Conservation (phyloP, 1,140 invertebrate species). For the Mizuhopecten yessoensis region DNA sequence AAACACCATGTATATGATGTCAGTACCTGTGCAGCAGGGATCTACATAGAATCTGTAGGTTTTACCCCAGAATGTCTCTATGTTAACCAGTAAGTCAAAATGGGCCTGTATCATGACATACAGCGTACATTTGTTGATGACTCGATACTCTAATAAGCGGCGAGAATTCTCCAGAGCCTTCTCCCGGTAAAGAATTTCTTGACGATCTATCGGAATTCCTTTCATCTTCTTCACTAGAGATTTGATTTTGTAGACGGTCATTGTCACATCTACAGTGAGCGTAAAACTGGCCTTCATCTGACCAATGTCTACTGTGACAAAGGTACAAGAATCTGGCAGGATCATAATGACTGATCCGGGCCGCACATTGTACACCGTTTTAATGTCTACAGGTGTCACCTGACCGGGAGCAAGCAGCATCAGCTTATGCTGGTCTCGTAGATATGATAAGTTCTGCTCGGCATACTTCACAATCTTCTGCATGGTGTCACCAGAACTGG, state of each 20-base stretch:
- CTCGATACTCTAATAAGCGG: constrained; percentile 72
- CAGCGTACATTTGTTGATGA: constrained; percentile 68
- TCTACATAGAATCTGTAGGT: constrained; percentile 76
- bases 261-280: constrained; percentile 67
- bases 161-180: constrained; percentile 72
- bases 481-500: constrained; percentile 69
- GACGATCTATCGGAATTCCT: constrained; percentile 73
- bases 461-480: constrained; percentile 70
- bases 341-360: constrained; percentile 73
- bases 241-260: constrained; percentile 74
- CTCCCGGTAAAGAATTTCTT: constrained; percentile 75
- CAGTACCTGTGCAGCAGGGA: constrained; percentile 73
- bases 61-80: constrained; percentile 79
- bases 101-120: constrained; percentile 75
- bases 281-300: constrained; percentile 73
- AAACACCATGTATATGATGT: constrained; percentile 72
- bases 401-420: constrained; percentile 68
- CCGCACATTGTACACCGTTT: constrained; percentile 64
- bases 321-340: constrained; percentile 66
- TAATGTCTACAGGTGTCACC: constrained; percentile 66
- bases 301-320: constrained; percentile 72
- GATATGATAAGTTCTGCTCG: constrained; percentile 66
- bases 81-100: constrained; percentile 76
- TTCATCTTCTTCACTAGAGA: constrained; percentile 67
- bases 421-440: constrained; percentile 70